phyloP scores from a whole-genome alignment of 92 coral and sea anemone species.

The Zoanthus gigantus region DNA sequence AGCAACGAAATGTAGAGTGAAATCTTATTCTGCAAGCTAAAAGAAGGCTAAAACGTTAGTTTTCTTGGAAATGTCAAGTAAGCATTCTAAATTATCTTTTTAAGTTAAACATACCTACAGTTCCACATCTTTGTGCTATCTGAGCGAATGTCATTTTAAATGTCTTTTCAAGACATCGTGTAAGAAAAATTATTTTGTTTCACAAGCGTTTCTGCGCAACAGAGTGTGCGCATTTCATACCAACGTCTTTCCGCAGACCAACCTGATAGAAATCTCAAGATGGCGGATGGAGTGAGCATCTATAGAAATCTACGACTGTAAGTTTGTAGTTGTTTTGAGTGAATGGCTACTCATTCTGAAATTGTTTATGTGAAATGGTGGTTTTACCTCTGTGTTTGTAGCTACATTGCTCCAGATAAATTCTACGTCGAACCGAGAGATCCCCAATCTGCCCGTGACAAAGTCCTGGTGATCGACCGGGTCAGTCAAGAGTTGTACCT shows the following conservation, averaged over 20 bases:
- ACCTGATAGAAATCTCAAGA: slow-evolving; percentile 55
- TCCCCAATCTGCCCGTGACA: slow-evolving; percentile 82
- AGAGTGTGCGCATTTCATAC: neutral
- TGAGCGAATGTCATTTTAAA: slow-evolving; percentile 67
- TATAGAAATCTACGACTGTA: slow-evolving; percentile 87
- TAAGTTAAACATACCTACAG: neutral
- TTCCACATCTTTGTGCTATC: neutral
- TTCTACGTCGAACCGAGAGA: slow-evolving; percentile 95
- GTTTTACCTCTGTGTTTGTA: slow-evolving; percentile 29
- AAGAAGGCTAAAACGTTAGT: neutral
- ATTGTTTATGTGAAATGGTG: neutral
- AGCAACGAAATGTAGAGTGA: slow-evolving; percentile 15
- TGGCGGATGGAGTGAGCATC: slow-evolving; percentile 81
- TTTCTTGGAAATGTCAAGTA: neutral
- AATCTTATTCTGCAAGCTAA: slow-evolving; percentile 57
- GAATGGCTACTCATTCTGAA: neutral
- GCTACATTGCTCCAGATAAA: slow-evolving; percentile 95
- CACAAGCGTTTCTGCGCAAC: neutral
- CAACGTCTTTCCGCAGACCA: slow-evolving; percentile 39
- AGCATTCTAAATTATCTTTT: neutral
- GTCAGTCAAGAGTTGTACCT: slow-evolving; percentile 89
- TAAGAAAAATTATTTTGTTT: slow-evolving; percentile 28
- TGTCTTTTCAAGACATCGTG: neutral
- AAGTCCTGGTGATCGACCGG: slow-evolving; percentile 92
- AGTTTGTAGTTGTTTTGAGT: slow-evolving; percentile 43